Conservation (phyloP, 2,888 invertebrate genomes). For the Dryobota labecula region DNA sequence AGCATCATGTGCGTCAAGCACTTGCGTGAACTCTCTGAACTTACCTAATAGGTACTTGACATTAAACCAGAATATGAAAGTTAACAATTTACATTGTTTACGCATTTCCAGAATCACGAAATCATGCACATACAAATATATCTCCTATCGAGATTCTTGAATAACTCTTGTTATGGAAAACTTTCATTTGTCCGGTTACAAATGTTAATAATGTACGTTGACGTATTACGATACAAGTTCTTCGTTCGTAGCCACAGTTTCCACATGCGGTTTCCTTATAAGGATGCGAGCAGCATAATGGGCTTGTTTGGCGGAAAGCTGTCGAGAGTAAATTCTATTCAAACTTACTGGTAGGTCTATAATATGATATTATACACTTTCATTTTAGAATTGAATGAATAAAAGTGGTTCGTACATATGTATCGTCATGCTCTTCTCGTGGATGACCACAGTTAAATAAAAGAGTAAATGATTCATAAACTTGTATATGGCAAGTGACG, state of each 20-base stretch:
- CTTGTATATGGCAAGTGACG: conserved; percentile 19
- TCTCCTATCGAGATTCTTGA: conserved; percentile 28
- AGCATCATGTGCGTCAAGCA: conserved; percentile 8
- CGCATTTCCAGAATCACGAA: conserved; percentile 28
- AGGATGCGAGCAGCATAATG: conserved; percentile 42
- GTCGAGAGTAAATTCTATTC: conserved; percentile 53
- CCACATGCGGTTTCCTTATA: conserved; percentile 49
- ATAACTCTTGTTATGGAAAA: conserved; percentile 58
- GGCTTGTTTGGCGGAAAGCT: conserved; percentile 54
- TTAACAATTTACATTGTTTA: conserved; percentile 39
- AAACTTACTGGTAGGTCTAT: conserved; percentile 32
- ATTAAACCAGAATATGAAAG: conserved; percentile 45
- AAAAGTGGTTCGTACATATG: conserved; percentile 23
- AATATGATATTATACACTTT: conserved; percentile 55
- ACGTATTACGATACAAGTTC: conserved; percentile 54
- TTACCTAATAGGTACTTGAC: conserved; percentile 26
- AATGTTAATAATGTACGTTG: conserved; percentile 47
- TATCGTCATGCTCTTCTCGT: conserved; percentile 31
- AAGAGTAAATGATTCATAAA: conserved; percentile 49
- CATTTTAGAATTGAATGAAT: conserved; percentile 42
- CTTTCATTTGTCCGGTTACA: conserved; percentile 61
- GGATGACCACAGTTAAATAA: conserved; percentile 23
- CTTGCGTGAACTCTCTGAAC: conserved; percentile 35
- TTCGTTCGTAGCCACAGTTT: conserved; percentile 50
- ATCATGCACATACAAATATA: conserved; percentile 42